Percentiles rank a stretch among this genome's conserved stretches.
These are phyloP conservation scores for Athripsodes cinereus DNA, from an alignment of 2,888 invertebrate genomes.

Conservation along the genomic window DNA sequence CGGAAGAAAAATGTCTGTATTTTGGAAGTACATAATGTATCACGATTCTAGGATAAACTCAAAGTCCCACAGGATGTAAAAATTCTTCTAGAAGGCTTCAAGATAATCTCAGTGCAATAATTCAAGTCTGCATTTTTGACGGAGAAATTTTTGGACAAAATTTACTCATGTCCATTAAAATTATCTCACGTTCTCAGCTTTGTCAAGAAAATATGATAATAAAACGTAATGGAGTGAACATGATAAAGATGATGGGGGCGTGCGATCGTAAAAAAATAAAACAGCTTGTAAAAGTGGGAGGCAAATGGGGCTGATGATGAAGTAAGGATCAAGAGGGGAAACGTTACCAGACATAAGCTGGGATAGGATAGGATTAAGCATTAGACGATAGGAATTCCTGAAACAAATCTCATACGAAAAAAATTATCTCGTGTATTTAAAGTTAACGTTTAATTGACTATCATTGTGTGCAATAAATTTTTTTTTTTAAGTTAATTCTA, in stretches of 20 bases:
- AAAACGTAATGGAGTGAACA: conserved; percentile 28
- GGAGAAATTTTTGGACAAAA: not conserved
- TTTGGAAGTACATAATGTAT: no score
- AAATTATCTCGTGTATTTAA: not conserved
- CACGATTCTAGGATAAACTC: no score
- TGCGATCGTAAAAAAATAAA: conserved; percentile 28
- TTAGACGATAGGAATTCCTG: no score
- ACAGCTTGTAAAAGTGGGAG: conserved; percentile 23
- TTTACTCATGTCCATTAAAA: conserved; percentile 23
- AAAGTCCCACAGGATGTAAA: not conserved
- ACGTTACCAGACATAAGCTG: no score
- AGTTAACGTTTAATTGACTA: not conserved
- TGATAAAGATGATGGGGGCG: conserved; percentile 26
- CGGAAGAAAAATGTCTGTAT: no score
- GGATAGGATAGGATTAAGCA: no score
- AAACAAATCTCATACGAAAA: not conserved
- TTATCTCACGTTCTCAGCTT: conserved; percentile 28
- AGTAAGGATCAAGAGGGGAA: not conserved
- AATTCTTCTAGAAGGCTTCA: not conserved
- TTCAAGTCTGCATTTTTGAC: conserved; percentile 1
- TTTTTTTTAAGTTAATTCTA: no score
- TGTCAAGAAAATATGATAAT: conserved; percentile 29
- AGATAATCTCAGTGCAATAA: not conserved
- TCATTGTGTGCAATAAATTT: no score
- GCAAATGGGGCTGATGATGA: conserved; percentile 8